Conservation (phyloP, 2,888 invertebrate genomes). For the Eilema depressum region DNA sequence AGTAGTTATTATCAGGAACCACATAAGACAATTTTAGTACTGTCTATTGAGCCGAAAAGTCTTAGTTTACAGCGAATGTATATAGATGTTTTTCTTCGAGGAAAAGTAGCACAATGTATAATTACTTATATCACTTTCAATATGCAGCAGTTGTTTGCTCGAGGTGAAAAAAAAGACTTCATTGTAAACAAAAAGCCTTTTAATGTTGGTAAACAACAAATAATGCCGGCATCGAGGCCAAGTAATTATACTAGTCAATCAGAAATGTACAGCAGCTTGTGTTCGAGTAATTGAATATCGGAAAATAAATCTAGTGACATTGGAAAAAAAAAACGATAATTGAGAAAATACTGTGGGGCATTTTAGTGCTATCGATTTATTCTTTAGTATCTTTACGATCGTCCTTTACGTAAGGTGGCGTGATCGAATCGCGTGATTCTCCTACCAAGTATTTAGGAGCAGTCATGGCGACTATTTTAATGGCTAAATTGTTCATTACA, state of each 20-base stretch:
- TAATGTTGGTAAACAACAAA: conserved; percentile 1
- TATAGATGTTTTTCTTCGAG: not conserved
- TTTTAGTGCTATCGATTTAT: conserved; percentile 33
- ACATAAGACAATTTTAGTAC: not conserved
- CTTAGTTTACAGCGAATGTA: not conserved
- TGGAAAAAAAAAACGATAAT: conserved; percentile 28
- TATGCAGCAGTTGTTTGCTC: not conserved
- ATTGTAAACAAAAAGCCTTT: conserved; percentile 12
- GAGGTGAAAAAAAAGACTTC: not conserved
- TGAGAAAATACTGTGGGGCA: conserved; percentile 21
- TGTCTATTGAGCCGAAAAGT: not conserved
- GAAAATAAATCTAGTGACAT: conserved; percentile 27
- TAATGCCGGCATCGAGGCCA: conserved; percentile 11
- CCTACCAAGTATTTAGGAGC: conserved; percentile 45
- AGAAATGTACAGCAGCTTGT: conserved; percentile 20
- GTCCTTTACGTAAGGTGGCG: conserved; percentile 54
- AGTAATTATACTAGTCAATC: conserved; percentile 32
- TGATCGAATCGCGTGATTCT: conserved; percentile 49
- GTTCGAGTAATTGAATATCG: conserved; percentile 31
- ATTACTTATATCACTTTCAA: not conserved
- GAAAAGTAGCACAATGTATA: not conserved
- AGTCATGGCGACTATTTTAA: conserved; percentile 51
- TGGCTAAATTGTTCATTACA: conserved; percentile 45
- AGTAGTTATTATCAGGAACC: not conserved
- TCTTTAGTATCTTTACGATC: conserved; percentile 37